A percentile compares a stretch with the other conserved stretches of the same genome.
These are phyloP conservation scores for Acyrthosiphon pisum DNA, from an alignment of 1,140 invertebrate species.

Conservation along the genomic window DNA sequence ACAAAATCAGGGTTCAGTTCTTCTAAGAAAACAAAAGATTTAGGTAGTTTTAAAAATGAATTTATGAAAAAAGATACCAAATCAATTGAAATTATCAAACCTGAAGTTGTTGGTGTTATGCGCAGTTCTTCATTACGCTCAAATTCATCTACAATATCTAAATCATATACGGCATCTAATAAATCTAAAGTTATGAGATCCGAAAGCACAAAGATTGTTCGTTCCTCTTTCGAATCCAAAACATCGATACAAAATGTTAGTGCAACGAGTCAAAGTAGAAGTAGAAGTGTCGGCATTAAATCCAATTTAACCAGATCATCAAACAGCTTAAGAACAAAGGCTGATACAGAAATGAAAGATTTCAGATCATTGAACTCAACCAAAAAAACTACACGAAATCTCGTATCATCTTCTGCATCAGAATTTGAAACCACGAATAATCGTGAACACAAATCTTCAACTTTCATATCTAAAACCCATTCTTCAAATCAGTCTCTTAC, in stretches of 20 bases:
- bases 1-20: neutral
- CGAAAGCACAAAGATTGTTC: neutral
- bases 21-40: neutral
- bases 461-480: neutral
- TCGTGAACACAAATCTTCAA: neutral
- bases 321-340: neutral
- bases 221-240: neutral
- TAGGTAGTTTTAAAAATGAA: neutral
- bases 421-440: neutral
- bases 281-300: neutral
- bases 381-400: neutral
- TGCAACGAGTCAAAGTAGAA: neutral
- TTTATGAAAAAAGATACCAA: neutral
- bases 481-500: neutral
- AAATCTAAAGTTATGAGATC: neutral
- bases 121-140: slow-evolving; percentile 1
- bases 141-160: neutral
- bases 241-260: neutral
- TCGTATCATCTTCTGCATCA: neutral
- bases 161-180: neutral
- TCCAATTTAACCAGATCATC: neutral
- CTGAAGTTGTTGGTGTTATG: neutral
- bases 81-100: neutral
- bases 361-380: neutral
- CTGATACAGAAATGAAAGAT: neutral